These are phyloP conservation scores for Hydrozoanthus gracilis DNA, from an alignment of 92 coral and sea anemone genomes.

Conservation along the genomic window DNA sequence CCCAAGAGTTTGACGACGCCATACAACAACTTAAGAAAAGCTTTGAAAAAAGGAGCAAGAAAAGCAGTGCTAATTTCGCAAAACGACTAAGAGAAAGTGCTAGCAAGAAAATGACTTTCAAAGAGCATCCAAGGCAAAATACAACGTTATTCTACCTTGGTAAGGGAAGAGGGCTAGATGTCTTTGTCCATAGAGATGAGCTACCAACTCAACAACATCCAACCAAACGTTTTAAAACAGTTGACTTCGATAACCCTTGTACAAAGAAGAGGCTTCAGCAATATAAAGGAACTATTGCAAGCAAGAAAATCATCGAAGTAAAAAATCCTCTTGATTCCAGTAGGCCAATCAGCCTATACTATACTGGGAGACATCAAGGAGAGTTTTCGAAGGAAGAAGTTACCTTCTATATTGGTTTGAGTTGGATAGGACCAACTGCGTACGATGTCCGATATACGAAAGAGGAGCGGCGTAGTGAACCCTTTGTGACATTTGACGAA, in stretches of 20 bases:
- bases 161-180: conserved; percentile 4
- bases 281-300: conserved; percentile 10
- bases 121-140: conserved; percentile 16
- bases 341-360: conserved; percentile 40
- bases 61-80: conserved; percentile 12
- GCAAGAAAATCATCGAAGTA: neutral
- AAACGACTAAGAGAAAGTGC: conserved; percentile 22
- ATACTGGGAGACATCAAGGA: conserved; percentile 39
- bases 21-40: neutral
- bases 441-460: conserved; percentile 7
- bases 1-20: conserved; percentile 4
- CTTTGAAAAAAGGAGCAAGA: conserved; percentile 2
- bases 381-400: conserved; percentile 61
- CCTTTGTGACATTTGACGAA: too few relatives aligned
- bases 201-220: neutral
- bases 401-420: conserved; percentile 54
- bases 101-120: conserved; percentile 23
- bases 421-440: conserved; percentile 49
- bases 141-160: conserved; percentile 33
- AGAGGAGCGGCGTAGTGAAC: too few relatives aligned
- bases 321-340: conserved; percentile 7
- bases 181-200: conserved; percentile 16
- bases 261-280: conserved; percentile 6
- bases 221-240: neutral
- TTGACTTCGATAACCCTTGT: neutral